Evolutionary conservation across 2,797 vertebrate species (phyloP).

Genomic region (Sphenopsis melanotis): DNA sequence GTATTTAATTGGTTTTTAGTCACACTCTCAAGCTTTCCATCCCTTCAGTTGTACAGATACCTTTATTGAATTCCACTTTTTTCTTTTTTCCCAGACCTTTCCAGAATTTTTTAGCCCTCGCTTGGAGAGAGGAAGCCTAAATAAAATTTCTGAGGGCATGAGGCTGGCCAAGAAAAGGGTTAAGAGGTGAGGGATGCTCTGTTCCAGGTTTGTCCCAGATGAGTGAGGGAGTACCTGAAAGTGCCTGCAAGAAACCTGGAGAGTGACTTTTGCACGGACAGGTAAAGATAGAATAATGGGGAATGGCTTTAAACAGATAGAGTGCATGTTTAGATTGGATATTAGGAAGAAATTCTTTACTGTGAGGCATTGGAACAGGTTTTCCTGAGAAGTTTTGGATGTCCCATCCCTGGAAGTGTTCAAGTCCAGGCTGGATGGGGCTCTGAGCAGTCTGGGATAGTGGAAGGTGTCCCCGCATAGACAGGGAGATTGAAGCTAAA

Average conservation of each 20-base stretch:
- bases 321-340: neutral
- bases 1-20: neutral
- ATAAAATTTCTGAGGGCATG: neutral
- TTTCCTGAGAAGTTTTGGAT: neutral
- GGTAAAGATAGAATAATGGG: accelerated
- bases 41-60: neutral
- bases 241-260: neutral
- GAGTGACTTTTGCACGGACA: neutral
- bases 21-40: neutral
- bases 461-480: neutral
- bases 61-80: neutral
- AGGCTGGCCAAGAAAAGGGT: neutral
- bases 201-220: neutral
- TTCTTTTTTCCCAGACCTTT: neutral
- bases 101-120: neutral
- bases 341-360: neutral
- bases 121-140: neutral
- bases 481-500: neutral
- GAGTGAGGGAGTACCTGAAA: neutral
- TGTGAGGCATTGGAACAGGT: neutral
- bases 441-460: neutral
- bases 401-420: neutral
- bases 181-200: neutral
- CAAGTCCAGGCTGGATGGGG: neutral
- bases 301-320: neutral